Conservation (phyloP, 2,888 invertebrate species). For the Lucinisca nassula region DNA sequence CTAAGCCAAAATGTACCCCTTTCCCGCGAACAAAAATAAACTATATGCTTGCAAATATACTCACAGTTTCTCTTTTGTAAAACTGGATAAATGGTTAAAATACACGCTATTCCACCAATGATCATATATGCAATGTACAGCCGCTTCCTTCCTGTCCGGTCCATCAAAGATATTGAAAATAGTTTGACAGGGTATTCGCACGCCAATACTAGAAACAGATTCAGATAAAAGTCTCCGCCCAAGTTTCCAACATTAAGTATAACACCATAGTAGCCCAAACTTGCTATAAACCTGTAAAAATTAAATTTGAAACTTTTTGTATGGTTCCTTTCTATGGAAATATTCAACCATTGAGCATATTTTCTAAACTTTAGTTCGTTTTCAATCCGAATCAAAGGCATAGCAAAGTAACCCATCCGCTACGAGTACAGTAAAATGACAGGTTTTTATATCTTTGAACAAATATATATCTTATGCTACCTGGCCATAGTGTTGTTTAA, state of each 20-base stretch:
- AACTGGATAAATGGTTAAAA: conserved; percentile 90
- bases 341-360: too few species aligned
- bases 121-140: conserved; percentile 67
- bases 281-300: conserved; percentile 67
- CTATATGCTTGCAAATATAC: too few species aligned
- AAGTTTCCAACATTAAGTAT: conserved; percentile 74
- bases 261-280: conserved; percentile 77
- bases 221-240: conserved; percentile 74
- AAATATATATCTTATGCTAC: too few species aligned
- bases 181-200: conserved; percentile 74
- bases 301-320: background rate
- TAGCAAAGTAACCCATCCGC: too few species aligned
- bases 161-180: conserved; percentile 61
- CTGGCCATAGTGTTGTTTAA: too few species aligned
- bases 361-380: too few species aligned
- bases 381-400: too few species aligned
- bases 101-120: conserved; percentile 80
- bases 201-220: conserved; percentile 70
- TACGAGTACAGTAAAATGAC: too few species aligned
- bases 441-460: too few species aligned
- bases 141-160: conserved; percentile 70
- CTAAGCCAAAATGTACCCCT: too few species aligned
- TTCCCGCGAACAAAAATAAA: too few species aligned
- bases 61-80: conserved; percentile 52
- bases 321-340: too few species aligned